Conservation (phyloP, 2,113 vertebrate genomes). For the Cettia cetti region DNA sequence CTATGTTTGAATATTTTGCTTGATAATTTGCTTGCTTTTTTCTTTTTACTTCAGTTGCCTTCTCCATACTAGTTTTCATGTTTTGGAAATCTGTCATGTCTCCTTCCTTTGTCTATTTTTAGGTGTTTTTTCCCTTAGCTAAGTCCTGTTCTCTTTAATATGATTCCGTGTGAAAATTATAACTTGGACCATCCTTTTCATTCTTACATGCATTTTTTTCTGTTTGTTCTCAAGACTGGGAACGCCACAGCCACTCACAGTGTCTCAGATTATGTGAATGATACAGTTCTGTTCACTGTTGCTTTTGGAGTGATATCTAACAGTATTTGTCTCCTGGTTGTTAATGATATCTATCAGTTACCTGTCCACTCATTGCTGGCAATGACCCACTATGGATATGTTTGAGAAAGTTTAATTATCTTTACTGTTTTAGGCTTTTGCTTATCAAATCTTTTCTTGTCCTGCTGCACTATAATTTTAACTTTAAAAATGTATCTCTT, state of each 20-base stretch:
- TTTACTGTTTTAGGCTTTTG: neutral
- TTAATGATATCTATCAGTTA: neutral
- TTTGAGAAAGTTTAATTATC: neutral
- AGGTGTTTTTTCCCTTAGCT: neutral
- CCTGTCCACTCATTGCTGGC: neutral
- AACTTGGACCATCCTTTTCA: neutral
- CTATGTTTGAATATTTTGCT: neutral
- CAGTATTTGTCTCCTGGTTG: neutral
- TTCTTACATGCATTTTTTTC: neutral
- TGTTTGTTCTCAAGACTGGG: neutral
- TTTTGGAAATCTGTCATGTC: neutral
- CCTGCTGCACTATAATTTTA: neutral
- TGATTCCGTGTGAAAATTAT: neutral
- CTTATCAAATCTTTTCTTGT: neutral
- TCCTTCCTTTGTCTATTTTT: neutral
- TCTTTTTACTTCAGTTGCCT: neutral
- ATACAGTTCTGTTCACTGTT: neutral
- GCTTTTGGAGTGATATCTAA: neutral
- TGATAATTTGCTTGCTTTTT: neutral
- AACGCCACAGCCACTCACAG: neutral
- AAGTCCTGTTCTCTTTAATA: neutral
- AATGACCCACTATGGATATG: neutral
- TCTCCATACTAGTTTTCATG: neutral
- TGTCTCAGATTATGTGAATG: neutral
- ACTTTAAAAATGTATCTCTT: neutral